phyloP scores from a whole-genome alignment of 1,140 invertebrate species.

The Papilio polyxenes region DNA sequence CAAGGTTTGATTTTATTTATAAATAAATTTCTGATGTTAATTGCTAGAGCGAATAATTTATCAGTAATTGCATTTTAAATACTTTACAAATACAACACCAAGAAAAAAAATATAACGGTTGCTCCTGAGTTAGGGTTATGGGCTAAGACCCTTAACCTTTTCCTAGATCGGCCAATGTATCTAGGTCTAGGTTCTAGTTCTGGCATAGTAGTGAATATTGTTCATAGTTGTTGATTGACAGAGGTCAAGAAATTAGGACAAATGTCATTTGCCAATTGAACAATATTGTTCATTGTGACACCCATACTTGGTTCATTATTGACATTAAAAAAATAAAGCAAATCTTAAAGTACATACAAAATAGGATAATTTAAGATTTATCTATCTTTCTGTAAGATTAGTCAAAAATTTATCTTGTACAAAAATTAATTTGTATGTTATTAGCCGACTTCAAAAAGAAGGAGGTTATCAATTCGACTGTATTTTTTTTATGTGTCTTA shows the following conservation, averaged over 20 bases:
- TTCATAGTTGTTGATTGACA: slow-evolving; percentile 11
- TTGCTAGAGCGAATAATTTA: neutral
- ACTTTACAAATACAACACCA: neutral
- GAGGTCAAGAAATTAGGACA: slow-evolving; percentile 22
- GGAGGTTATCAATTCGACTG: too few relatives aligned
- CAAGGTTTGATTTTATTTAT: neutral
- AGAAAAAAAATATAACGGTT: too few relatives aligned
- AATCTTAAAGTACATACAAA: too few relatives aligned
- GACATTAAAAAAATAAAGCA: too few relatives aligned
- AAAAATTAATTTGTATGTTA: too few relatives aligned
- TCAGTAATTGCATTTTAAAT: neutral
- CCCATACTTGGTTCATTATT: neutral
- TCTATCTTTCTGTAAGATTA: too few relatives aligned
- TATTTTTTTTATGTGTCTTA: too few relatives aligned
- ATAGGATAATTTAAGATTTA: too few relatives aligned
- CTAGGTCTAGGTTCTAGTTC: slow-evolving; percentile 1
- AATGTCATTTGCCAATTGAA: neutral
- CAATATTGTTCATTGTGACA: neutral
- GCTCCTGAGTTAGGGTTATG: neutral
- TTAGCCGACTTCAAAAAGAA: too few relatives aligned
- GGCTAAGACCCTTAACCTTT: neutral
- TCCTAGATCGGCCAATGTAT: neutral
- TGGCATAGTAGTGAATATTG: neutral
- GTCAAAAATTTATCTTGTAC: too few relatives aligned
- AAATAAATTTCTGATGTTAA: neutral